Evolutionary conservation across 2,113 vertebrate species (phyloP), one percentile per base, ranked within the genome.

Genomic region (Kryptolebias marmoratus): DNA sequence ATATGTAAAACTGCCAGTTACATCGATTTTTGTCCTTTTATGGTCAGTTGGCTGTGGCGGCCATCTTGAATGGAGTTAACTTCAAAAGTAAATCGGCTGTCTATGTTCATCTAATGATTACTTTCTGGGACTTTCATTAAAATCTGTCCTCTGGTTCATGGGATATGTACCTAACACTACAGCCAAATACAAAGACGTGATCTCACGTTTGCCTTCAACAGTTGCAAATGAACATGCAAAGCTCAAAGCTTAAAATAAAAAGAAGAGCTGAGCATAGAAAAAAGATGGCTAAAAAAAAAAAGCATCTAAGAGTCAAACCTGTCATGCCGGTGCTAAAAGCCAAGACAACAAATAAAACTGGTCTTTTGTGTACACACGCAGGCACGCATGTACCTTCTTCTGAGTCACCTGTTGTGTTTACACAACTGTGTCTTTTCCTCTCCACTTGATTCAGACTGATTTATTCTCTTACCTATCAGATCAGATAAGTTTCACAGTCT

Each of bases 401-500:
- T 73, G 42, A 67, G 78, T 85, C 80, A 80, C 36, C 76, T 81
- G 49, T 47, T 67, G 57, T 87, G 84, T 93, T 91, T 87, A 92
- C 87, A 87, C 83, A 90, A 89, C 88, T 72, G 10, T 39, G 62
- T 50, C 79, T 68, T 73, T 81, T 72, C 64, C 48, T 68, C 80
- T 75, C 56, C 69, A 50, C 69, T 78, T 87, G 69, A 58, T 68
- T 84, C 76, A 70, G 66, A 55, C 75, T 68, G 67, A 86, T 87
- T 90, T 83, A 79, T 89, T 85, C 87, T 78, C 74, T 54, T 67
- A 2, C 61, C 73, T 86, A 93, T 92, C 89, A 92, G 92, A 92
- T 92, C 65, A 90, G 89, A 92, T 89, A 92, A 87, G 79, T 81
- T 81, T 86, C 81, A 91, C 87, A 63, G 77, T 28, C 22, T 79